These are phyloP conservation scores for Bucorvus abyssinicus DNA, from an alignment of 2,797 vertebrate genomes.

Conservation along the genomic window DNA sequence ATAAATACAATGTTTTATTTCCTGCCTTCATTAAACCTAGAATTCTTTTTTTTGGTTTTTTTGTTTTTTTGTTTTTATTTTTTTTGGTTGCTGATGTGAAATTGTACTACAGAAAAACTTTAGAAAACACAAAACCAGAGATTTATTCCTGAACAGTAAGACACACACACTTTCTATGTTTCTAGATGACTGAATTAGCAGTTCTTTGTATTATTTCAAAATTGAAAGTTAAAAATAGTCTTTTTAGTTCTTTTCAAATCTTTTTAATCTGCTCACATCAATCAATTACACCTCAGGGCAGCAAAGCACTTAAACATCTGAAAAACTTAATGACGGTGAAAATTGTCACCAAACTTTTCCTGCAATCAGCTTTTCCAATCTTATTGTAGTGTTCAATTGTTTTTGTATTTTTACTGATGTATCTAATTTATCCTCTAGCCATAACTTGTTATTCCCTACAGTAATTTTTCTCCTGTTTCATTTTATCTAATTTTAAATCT, in stretches of 20 bases:
- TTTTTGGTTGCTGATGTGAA: neutral
- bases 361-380: neutral
- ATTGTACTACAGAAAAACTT: neutral
- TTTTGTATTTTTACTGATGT: neutral
- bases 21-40: neutral
- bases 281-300: neutral
- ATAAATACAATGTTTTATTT: neutral
- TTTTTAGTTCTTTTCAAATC: neutral
- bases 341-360: neutral
- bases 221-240: neutral
- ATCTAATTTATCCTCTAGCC: neutral
- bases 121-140: neutral
- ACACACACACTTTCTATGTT: neutral
- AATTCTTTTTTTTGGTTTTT: neutral
- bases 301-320: neutral
- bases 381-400: neutral
- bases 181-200: neutral
- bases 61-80: too few relatives aligned
- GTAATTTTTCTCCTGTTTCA: neutral
- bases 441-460: neutral
- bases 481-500: neutral
- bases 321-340: neutral
- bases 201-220: neutral
- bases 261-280: neutral
- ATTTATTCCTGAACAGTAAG: neutral